Conservation (phyloP, 2,113 vertebrate genomes). For the Macquaria ambigua region DNA sequence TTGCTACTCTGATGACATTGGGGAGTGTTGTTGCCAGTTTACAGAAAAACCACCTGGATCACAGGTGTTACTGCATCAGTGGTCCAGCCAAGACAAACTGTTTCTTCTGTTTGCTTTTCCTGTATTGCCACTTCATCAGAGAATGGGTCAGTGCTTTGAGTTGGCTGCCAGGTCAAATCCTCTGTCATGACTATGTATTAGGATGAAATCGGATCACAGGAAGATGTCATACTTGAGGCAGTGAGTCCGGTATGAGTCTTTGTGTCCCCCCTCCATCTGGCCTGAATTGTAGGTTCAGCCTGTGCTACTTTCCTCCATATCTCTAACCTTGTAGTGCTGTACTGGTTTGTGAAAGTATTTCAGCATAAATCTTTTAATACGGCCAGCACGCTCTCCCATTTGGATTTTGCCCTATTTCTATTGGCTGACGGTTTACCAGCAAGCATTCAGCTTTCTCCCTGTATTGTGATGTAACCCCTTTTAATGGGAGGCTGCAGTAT, state of each 20-base stretch:
- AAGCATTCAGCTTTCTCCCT: slow-evolving; percentile 25
- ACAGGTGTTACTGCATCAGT: slow-evolving; percentile 52
- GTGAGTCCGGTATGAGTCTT: not conserved
- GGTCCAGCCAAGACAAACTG: slow-evolving; percentile 39
- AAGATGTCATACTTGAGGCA: slow-evolving; percentile 27
- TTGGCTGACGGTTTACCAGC: slow-evolving; percentile 5
- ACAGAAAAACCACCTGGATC: slow-evolving; percentile 41
- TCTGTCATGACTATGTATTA: slow-evolving; percentile 46
- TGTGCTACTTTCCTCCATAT: slow-evolving; percentile 56
- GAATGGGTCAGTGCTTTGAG: slow-evolving; percentile 39
- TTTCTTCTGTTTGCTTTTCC: slow-evolving; percentile 46
- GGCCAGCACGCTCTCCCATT: slow-evolving; percentile 26
- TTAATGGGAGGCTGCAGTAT: not conserved
- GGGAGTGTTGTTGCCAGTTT: slow-evolving; percentile 15
- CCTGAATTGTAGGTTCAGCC: slow-evolving; percentile 45
- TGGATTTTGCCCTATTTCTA: slow-evolving; percentile 40
- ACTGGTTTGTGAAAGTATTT: slow-evolving; percentile 47
- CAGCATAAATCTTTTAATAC: slow-evolving; percentile 64
- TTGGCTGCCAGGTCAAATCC: slow-evolving; percentile 58
- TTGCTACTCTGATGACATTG: slow-evolving; percentile 30
- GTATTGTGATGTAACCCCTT: slow-evolving; percentile 19
- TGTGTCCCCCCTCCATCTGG: slow-evolving; percentile 16
- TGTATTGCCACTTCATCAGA: slow-evolving; percentile 53
- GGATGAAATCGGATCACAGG: slow-evolving; percentile 44
- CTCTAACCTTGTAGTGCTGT: slow-evolving; percentile 35